Evolutionary conservation across 1,140 invertebrate species (phyloP), one percentile per base, ranked within the genome.

Genomic region (Drosophila virilis): DNA sequence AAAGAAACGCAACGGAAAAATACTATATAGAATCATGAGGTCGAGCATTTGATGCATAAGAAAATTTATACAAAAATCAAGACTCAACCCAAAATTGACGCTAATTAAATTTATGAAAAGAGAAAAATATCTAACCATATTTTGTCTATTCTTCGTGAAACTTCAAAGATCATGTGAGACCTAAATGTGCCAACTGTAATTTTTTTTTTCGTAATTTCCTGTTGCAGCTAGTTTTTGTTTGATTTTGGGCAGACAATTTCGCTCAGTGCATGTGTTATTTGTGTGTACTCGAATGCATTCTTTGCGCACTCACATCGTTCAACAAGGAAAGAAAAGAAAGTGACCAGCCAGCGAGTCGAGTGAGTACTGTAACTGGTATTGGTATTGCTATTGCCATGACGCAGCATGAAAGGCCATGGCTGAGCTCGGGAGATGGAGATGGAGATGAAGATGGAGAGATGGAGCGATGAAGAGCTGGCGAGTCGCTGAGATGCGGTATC

Each of bases 321-420:
- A 69, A 12, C 51, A 55, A 13, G 55, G 65, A 74, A 68, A 74
- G 70, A 68, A 74, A 74, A 74, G 71, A 74, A 74, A 74, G 71
- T 74, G 71, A 74, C 65, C 71, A 61, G 37, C 35, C 15, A 43
- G 40, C 68, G 10, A 48, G 52, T 46, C 43, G 46, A 43, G 35
- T n/a, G 50, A 46, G 70, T 73, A 67, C 55, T 68, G 35, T 50
- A 69, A 61, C 50, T 69, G 71, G 66, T 70, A 69, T 62, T 68
- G 66, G 61, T 55, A 51, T 28, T 9, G 28, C 22, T 45, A 48
- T 45, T 22, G 50, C 32, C 59, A 68, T 60, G 70, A 73, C 64
- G 35, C 22, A 22, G 57, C 64, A 60, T 35, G 42, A 52, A 38
- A 52, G 48, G 48, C 51, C 37, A 28, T 38, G 42, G 38, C 9